These are phyloP conservation scores for Buceros bicornis DNA, from an alignment of 2,797 vertebrate species.

Conservation along the genomic window DNA sequence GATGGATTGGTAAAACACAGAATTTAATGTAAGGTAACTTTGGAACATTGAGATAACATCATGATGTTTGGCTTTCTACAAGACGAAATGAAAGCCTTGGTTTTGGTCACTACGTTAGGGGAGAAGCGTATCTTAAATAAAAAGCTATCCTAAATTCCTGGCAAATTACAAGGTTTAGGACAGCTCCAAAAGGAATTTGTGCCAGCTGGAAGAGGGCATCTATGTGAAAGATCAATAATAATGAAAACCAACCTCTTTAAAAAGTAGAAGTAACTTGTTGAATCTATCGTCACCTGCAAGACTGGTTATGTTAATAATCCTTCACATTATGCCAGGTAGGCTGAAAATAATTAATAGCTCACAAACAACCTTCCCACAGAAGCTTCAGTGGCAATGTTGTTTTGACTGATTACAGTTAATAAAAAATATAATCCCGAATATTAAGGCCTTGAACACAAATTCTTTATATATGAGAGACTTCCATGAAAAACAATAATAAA, in stretches of 20 bases:
- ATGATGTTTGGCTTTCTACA: neutral
- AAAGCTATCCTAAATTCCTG: neutral
- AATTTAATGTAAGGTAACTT: neutral
- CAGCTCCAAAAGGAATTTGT: neutral
- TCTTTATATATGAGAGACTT: neutral
- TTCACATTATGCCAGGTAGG: neutral
- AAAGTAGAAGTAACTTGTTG: neutral
- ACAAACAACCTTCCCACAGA: constrained; percentile 10
- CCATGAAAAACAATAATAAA: neutral
- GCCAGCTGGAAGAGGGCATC: neutral
- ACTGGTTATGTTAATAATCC: constrained; percentile 65
- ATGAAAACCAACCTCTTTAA: neutral
- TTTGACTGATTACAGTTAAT: neutral
- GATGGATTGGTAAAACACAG: neutral
- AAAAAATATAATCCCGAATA: neutral
- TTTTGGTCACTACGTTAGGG: neutral
- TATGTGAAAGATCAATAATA: neutral
- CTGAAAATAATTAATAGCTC: constrained; percentile 38
- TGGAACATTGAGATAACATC: neutral
- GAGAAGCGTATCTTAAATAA: neutral
- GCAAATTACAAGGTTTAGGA: neutral
- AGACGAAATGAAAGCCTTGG: neutral
- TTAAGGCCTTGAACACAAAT: neutral
- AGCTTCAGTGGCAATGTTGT: neutral
- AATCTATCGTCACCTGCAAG: constrained; percentile 49